Base-by-base conservation (phyloP, 2,888 invertebrate species). In the Crepidodera aurea region DNA sequence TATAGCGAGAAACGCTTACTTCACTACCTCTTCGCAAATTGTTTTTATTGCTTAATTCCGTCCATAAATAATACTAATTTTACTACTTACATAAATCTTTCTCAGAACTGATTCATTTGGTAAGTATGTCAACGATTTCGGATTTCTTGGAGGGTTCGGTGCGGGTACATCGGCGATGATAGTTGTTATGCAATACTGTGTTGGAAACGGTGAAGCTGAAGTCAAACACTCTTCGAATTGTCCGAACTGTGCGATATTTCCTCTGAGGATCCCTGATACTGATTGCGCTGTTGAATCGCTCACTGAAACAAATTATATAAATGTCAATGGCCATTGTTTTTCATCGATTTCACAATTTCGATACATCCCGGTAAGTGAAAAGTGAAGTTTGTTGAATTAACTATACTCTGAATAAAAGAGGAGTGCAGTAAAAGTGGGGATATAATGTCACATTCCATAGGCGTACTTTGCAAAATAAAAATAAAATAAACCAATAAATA, bases 231-330 rank as follows among this genome's bases (percentile, higher is more conserved):
- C 85, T 68, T 87, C 86, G 70, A 84, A 88, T 73, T 86, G 84
- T 0, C 88, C 88, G 29, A 87, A 78, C 62, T 87, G 86, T 68
- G 82, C 85, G 1, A 82, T 80, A 70, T 83, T 85, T 0, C 86
- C 87, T 44, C 83, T 83, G 0, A 87, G 73, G 2, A 86, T 73
- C 0, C 87, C 87, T 54, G 82, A 81, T 0, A 86, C 83, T 56
- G 84, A 83, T 56, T 86, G 85, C 0, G 86, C 82, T 39, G 85
- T 83, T 0, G 87, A 80, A 69, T 88, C 87, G 84, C 85, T 85
- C 80, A 86, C 87, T 87, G 73, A 25, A 63, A 63, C n/a, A 48
- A 18, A 12, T 34, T 2, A 34, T 8, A 37, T 29, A 16, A 51
- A 4, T 27, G 22, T 39, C 27, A 50, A 15, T 22, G n/a, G 12